Base-by-base conservation (phyloP, 1,140 invertebrate species). In the Vollenhovia emeryi region DNA sequence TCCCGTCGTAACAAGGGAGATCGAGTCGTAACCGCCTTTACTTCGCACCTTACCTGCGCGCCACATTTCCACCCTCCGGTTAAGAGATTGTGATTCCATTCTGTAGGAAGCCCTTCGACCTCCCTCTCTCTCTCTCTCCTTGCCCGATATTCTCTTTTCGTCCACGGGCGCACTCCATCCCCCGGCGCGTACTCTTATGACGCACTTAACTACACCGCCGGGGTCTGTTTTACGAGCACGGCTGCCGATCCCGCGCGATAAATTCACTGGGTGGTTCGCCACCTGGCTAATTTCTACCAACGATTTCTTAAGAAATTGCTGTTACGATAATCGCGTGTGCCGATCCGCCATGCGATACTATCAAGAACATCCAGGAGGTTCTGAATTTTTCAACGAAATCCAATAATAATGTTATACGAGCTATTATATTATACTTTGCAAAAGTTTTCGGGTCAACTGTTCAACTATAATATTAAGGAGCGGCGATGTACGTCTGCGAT, bases 1-100 rank as follows among this genome's bases (percentile, higher is more conserved):
- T 93, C 87, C 89, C 80, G 73, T 91, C 88, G 91, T 92, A 92
- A 91, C 92, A 88, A 93, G 86, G 76, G 83, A 90, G 87, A 92
- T 92, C 91, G 87, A 92, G 90, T 87, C 89, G 90, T 93, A 91
- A 91, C 91, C 89, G 85, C 84, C 86, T 89, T 90, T 87, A 89
- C 85, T 91, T 91, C 84, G 79, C 89, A 86, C 90, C 87, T 87
- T 83, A 73, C 74, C 78, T 84, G 84, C 69, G 27, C 52, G 48
- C 50, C 13, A 52, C 85, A 60, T 84, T 89, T 84, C 80, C 62
- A 68, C 83, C 86, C 86, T 83, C 69, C 40, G 45, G 80, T 84
- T 84, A 84, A 84, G 80, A 76, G 80, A 84, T 76, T 76, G 80
- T 84, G 80, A 84, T 76, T 84, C 71, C 71, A 76, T 84, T 76